Base-by-base conservation (phyloP, 1,140 invertebrate species). In the Nasonia longicornis region DNA sequence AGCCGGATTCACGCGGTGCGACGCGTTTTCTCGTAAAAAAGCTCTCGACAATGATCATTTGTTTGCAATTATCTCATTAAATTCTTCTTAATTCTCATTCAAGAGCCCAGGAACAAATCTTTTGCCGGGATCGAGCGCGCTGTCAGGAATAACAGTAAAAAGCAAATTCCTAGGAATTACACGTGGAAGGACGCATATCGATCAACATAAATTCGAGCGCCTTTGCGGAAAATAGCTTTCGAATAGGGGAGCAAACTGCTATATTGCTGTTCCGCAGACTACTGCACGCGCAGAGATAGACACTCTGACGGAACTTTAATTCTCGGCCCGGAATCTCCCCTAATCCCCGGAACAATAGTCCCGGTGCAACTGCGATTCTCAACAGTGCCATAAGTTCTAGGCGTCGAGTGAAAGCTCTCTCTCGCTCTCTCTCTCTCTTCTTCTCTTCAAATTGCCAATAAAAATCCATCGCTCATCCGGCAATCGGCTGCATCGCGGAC, bases 371-470 rank as follows among this genome's bases (percentile, higher is more conserved):
- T 38, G 16, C 20, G 52, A 58, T 58, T 58, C 52, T 58, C 20
- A 77, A 2, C 58, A 14, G 42, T 66, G n/a, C n/a, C 75, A 75
- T 75, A 48, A 74, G 72, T 74, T 74, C 12, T 3, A 66, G 38
- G 10, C 64, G 20, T 45, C 22, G 16, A 52, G 38, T 69, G 66
- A 77, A 48, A 45, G 76, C 42, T 70, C 76, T 75, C 20, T 16
- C 10, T 63, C 26, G 26, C 52, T 58, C 14, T 58, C 8, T 2
- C 8, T 63, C 29, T 38, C 35, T 38, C 35, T 38, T 4, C 7
- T 3, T 42, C 38, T 42, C 38, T 42, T 6, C 22, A 8, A 48
- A 79, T 58, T 63, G 45, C 67, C 45, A 71, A 71, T 71, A 70
- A 71, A 79, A 71, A 79, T 72, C 67, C 29, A 71, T 79, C n/a